phyloP scores from a whole-genome alignment of 2,797 vertebrate species.

The Odontamblyopus lacepedii region DNA sequence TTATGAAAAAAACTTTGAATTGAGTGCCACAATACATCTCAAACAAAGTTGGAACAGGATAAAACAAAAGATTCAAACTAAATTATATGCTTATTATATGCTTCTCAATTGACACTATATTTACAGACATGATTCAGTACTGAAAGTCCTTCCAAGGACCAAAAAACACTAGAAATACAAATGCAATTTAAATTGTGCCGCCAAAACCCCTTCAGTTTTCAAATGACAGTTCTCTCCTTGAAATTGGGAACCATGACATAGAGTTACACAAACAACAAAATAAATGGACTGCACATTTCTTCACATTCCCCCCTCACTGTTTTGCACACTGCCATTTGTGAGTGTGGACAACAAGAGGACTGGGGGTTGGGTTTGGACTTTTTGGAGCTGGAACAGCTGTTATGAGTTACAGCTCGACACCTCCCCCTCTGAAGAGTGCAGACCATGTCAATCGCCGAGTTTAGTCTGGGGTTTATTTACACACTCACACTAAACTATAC shows the following conservation, averaged over 20 bases:
- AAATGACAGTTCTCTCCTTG: neutral
- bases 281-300: neutral
- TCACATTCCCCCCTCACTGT: neutral
- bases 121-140: neutral
- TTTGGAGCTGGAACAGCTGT: slow-evolving; percentile 64
- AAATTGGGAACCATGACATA: neutral
- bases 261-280: neutral
- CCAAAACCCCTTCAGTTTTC: neutral
- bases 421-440: slow-evolving; percentile 18
- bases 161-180: neutral
- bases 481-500: slow-evolving; percentile 45
- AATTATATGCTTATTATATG: neutral
- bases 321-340: slow-evolving; percentile 26
- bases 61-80: neutral
- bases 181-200: neutral
- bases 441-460: slow-evolving; percentile 41
- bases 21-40: neutral
- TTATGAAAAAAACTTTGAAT: no score
- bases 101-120: neutral
- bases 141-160: neutral
- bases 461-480: slow-evolving; percentile 59
- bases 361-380: slow-evolving; percentile 3
- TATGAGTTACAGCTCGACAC: slow-evolving; percentile 51
- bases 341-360: slow-evolving; percentile 32
- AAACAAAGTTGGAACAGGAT: neutral